Percentiles rank a stretch among this genome's conserved stretches.
Evolutionary conservation across 2,797 vertebrate species (phyloP).

Genomic region (Coluber constrictor): DNA sequence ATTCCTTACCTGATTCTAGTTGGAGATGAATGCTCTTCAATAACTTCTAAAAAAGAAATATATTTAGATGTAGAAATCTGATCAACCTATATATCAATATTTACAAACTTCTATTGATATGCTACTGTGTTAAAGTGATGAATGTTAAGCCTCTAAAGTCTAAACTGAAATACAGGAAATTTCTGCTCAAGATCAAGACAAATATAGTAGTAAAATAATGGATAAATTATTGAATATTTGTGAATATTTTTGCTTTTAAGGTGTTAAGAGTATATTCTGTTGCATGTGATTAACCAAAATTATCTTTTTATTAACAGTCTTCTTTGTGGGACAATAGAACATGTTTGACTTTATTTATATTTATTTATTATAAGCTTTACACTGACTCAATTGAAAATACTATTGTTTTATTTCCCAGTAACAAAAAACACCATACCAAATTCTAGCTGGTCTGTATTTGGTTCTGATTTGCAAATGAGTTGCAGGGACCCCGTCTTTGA

Average conservation of each 20-base stretch:
- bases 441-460: slow-evolving; percentile 77
- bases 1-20: slow-evolving; percentile 70
- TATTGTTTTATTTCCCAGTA: neutral
- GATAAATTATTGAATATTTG: neutral
- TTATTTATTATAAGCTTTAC: neutral
- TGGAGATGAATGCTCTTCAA: slow-evolving; percentile 70
- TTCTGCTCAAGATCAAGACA: neutral
- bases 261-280: neutral
- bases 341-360: neutral
- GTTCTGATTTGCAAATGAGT: slow-evolving; percentile 88
- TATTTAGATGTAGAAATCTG: slow-evolving; percentile 33
- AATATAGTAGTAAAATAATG: neutral
- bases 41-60: slow-evolving; percentile 63
- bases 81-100: neutral
- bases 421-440: slow-evolving; percentile 62
- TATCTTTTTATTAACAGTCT: neutral
- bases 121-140: neutral
- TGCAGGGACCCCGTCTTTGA: slow-evolving; percentile 71
- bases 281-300: slow-evolving; percentile 29
- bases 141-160: neutral
- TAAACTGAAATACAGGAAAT: neutral
- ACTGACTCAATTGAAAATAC: rapidly evolving
- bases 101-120: neutral
- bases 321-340: slow-evolving; percentile 24
- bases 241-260: neutral